A percentile compares a stretch with the other conserved stretches of the same genome.
These are phyloP conservation scores for Heliconius ethilla DNA, from an alignment of 2,888 invertebrate species.

Conservation along the genomic window DNA sequence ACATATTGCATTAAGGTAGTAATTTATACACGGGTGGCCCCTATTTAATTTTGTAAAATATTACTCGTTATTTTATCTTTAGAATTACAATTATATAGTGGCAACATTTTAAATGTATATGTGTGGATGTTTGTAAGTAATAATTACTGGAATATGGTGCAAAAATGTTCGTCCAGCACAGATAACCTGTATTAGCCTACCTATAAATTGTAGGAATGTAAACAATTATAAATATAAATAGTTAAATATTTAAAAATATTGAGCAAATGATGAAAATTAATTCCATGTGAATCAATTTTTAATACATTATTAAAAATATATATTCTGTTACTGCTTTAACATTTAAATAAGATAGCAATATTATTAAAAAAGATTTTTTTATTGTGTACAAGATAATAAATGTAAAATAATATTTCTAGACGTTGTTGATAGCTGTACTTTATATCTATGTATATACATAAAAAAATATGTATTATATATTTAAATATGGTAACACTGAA, in stretches of 20 bases:
- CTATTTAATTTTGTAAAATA: neutral
- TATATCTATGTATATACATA: neutral
- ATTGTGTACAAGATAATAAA: neutral
- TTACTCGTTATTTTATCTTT: neutral
- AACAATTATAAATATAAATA: neutral
- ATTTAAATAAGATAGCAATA: neutral
- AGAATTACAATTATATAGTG: neutral
- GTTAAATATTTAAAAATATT: neutral
- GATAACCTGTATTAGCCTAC: neutral
- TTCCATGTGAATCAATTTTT: neutral
- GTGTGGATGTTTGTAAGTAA: neutral
- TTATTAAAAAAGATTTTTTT: neutral
- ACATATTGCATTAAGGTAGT: neutral
- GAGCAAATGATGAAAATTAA: neutral
- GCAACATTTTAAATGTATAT: too few relatives aligned
- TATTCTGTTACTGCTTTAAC: neutral
- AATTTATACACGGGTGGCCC: neutral
- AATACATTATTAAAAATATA: neutral
- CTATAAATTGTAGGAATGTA: neutral
- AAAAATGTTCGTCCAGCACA: slow-evolving; percentile 4
- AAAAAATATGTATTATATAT: neutral
- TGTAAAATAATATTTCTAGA: neutral
- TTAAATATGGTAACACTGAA: neutral
- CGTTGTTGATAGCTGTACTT: neutral
- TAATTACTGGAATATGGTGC: slow-evolving; percentile 6